Evolutionary conservation across 2,888 invertebrate genomes (phyloP).

Genomic region (Steinernema carpocapsae): DNA sequence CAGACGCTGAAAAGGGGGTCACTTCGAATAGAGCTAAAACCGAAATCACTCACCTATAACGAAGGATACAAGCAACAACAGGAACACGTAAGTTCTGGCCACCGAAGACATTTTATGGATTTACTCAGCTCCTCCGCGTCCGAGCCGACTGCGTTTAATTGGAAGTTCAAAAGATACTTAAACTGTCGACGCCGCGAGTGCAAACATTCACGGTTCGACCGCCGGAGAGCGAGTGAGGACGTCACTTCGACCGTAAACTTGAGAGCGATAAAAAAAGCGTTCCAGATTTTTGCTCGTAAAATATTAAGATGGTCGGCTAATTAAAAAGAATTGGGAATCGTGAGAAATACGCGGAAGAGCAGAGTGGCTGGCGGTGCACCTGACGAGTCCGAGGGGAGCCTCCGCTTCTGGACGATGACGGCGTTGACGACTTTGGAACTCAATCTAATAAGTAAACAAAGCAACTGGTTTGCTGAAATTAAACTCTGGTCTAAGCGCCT

Average conservation of each 20-base stretch:
- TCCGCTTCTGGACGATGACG: constrained; percentile 7
- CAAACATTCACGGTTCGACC: neutral
- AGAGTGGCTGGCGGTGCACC: neutral
- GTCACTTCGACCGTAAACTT: too few species aligned
- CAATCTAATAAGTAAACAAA: constrained; percentile 28
- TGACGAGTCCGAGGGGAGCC: neutral
- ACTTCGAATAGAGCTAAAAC: neutral
- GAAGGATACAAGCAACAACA: neutral
- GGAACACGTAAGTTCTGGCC: neutral
- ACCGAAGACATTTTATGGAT: neutral
- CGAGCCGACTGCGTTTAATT: neutral
- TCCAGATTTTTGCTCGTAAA: neutral
- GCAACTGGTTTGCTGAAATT: constrained; percentile 32
- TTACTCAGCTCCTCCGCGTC: neutral
- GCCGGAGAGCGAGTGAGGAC: too few species aligned
- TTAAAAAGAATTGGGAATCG: neutral
- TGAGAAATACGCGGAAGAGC: neutral
- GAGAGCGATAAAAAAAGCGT: too few species aligned
- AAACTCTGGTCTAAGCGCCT: neutral
- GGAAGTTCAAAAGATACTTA: neutral
- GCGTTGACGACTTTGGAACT: neutral
- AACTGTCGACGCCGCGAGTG: neutral
- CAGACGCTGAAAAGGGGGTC: too few species aligned
- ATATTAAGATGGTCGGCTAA: neutral
- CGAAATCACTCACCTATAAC: constrained; percentile 3